Conservation (phyloP, 2,888 invertebrate species). For the Sinodicranocentrus sp. region DNA sequence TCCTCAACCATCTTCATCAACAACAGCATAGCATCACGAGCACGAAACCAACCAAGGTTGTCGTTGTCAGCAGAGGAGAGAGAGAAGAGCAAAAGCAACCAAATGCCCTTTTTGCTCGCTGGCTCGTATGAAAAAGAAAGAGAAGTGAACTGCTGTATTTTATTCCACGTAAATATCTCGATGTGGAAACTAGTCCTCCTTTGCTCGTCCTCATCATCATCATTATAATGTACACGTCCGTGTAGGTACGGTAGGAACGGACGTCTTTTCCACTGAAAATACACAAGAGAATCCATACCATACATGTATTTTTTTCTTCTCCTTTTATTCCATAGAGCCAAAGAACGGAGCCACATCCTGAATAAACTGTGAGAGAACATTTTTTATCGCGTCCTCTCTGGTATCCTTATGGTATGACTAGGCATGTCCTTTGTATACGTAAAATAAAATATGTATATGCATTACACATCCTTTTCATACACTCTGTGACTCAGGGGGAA, state of each 20-base stretch:
- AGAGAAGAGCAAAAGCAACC: background rate
- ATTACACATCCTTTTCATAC: conserved; percentile 22
- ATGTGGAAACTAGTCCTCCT: conserved; percentile 48
- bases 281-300: conserved; percentile 32
- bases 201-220: conserved; percentile 30
- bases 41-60: conserved; percentile 14
- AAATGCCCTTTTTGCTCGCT: conserved; percentile 44
- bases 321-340: conserved; percentile 39
- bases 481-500: conserved; percentile 53
- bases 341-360: conserved; percentile 46
- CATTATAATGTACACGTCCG: conserved; percentile 14
- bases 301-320: conserved; percentile 16
- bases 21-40: conserved; percentile 17
- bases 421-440: conserved; percentile 40
- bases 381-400: background rate
- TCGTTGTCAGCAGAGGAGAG: conserved; percentile 27
- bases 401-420: conserved; percentile 31
- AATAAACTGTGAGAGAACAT: conserved; percentile 8
- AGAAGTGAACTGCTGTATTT: conserved; percentile 38
- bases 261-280: conserved; percentile 23
- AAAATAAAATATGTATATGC: background rate
- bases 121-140: conserved; percentile 38
- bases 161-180: conserved; percentile 49
- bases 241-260: background rate
- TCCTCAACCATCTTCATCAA: conserved; percentile 35